Conservation (phyloP, 2,113 vertebrate genomes). For the Leptosomus discolor region DNA sequence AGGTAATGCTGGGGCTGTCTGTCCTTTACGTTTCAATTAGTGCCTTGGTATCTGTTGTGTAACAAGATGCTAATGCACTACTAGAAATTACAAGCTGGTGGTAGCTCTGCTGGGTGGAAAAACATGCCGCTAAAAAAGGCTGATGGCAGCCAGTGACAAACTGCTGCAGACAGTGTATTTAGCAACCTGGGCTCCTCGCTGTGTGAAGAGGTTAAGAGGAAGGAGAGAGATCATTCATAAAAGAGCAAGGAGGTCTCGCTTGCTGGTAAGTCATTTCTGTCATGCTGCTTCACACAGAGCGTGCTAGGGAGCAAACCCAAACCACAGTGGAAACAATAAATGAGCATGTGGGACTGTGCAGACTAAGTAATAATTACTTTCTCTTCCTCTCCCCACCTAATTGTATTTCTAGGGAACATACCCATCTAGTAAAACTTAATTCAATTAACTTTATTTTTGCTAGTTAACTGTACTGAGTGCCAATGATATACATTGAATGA, state of each 20-base stretch:
- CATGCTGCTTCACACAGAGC: not conserved
- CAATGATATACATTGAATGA: not conserved
- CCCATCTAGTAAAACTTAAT: not conserved
- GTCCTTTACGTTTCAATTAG: not conserved
- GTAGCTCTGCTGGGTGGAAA: slow-evolving; percentile 1
- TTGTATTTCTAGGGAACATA: not conserved
- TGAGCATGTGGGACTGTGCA: not conserved
- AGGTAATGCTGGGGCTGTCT: not conserved
- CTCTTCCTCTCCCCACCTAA: not conserved
- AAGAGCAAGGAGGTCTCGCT: not conserved
- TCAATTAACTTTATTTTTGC: not conserved
- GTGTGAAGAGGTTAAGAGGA: not conserved
- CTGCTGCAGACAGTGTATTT: not conserved
- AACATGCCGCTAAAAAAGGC: not conserved
- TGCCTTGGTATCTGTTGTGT: not conserved
- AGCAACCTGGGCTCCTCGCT: not conserved
- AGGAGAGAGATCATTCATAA: slow-evolving; percentile 24
- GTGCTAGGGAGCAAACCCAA: not conserved
- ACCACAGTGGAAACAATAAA: not conserved
- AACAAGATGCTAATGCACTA: not conserved
- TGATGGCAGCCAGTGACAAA: not conserved
- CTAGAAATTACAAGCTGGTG: not conserved
- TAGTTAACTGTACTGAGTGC: not conserved
- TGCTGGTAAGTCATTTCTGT: not conserved
- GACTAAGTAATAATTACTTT: not conserved